These are phyloP conservation scores for Apamea epomidion DNA, from an alignment of 2,888 invertebrate species.

Conservation along the genomic window DNA sequence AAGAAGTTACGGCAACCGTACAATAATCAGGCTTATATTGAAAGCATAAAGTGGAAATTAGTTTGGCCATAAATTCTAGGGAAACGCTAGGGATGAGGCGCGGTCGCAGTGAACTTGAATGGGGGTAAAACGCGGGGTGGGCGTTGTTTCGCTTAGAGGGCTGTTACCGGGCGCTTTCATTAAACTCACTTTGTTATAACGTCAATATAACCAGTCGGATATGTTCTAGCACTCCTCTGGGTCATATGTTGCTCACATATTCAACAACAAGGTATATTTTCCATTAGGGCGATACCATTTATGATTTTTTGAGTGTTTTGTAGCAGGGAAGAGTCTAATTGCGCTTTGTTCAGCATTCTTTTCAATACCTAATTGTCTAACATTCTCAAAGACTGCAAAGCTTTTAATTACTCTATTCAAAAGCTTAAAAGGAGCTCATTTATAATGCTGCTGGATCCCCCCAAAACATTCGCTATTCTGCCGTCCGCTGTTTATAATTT, in stretches of 20 bases:
- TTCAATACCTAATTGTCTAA: not conserved
- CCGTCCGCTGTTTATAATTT: constrained; percentile 7
- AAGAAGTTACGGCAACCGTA: constrained; percentile 63
- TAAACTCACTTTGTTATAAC: constrained; percentile 79
- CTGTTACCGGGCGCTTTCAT: constrained; percentile 82
- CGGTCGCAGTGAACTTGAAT: constrained; percentile 80
- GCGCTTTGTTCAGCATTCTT: constrained; percentile 15
- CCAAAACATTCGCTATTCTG: constrained; percentile 15
- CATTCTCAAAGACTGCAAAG: not conserved
- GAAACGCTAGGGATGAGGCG: constrained; percentile 82
- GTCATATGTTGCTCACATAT: constrained; percentile 50
- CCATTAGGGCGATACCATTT: constrained; percentile 32
- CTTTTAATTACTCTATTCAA: constrained; percentile 21
- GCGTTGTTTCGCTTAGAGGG: constrained; percentile 81
- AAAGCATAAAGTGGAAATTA: constrained; percentile 69
- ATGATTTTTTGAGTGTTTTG: not conserved
- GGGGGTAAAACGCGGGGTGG: constrained; percentile 80
- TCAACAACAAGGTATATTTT: constrained; percentile 44
- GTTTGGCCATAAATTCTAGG: constrained; percentile 62
- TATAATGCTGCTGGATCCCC: not conserved
- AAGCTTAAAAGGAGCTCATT: not conserved
- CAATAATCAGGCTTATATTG: constrained; percentile 68
- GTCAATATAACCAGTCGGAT: constrained; percentile 56
- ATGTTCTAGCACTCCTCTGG: constrained; percentile 58
- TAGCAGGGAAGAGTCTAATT: constrained; percentile 14